Evolutionary conservation across 1,140 invertebrate genomes (phyloP), one percentile per base, ranked within the genome.

Genomic region (Neodiprion lecontei): DNA sequence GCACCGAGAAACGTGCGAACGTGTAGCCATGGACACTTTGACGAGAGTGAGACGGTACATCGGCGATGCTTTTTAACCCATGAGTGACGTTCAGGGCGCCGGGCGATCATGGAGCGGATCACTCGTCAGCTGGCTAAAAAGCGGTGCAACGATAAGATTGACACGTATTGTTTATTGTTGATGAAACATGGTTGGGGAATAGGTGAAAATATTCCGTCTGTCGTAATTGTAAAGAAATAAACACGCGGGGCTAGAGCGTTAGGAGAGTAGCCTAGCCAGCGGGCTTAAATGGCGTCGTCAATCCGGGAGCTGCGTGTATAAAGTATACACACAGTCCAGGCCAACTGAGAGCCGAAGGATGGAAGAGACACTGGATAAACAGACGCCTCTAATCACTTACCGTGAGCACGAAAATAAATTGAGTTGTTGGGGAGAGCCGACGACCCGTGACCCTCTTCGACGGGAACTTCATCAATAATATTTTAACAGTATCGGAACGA

Each of bases 381-480:
- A 61, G 53, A 61, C 53, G n/a, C n/a, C 9, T 17, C 53, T 61
- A 61, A 61, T 61, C 53, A 61, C 53, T 7, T 61, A 61, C 53
- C 53, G 53, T 17, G 53, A 61, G 53, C 53, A 17, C n/a, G 53
- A 61, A 61, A 61, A 61, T 61, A 61, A 61, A 61, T 61, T 61
- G 53, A 61, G 53, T 14, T 61, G 53, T 61, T 17, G 53, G 53
- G 11, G n/a, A 61, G 53, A 61, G n/a, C 53, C 11, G 53, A 11
- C 53, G 53, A 61, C 53, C 53, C 53, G 53, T 61, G 53, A 61
- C 53, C 53, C n/a, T 61, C 53, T 61, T 61, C 53, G 53, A 12
- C 11, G n/a, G n/a, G 3, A 61, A 61, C n/a, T 61, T 8, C 53
- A 61, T 61, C n/a, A 61, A 61, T 61, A 61, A 14, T 61, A 14